These are phyloP conservation scores for Clarias batrachus DNA, from an alignment of 2,113 vertebrate species.

Conservation along the genomic window DNA sequence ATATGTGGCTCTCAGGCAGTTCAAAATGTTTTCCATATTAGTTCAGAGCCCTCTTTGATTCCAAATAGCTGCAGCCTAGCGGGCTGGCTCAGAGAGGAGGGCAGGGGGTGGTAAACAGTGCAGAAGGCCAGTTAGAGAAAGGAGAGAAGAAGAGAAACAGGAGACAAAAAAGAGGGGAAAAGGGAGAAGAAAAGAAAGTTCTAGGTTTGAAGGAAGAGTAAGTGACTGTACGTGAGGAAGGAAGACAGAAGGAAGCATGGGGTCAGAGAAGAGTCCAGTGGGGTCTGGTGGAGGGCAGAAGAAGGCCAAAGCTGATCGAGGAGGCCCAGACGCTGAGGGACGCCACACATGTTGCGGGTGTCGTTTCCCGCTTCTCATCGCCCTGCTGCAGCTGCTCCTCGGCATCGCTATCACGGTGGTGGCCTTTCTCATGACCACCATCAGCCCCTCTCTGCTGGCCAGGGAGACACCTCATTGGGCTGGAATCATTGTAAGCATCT, in stretches of 20 bases:
- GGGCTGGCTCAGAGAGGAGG: slow-evolving; percentile 64
- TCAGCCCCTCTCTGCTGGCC: slow-evolving; percentile 87
- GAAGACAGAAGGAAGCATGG: slow-evolving; percentile 55
- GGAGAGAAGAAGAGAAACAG: slow-evolving; percentile 36
- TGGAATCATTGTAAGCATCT: slow-evolving; percentile 94
- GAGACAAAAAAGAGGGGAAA: slow-evolving; percentile 15
- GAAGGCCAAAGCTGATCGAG: slow-evolving; percentile 60
- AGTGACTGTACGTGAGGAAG: background rate
- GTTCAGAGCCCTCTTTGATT: slow-evolving; percentile 83
- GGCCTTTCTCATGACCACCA: slow-evolving; percentile 88
- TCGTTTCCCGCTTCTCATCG: slow-evolving; percentile 90
- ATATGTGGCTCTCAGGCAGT: slow-evolving; percentile 81
- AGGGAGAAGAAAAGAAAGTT: slow-evolving; percentile 13
- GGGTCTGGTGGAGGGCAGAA: slow-evolving; percentile 55
- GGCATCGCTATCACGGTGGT: slow-evolving; percentile 80
- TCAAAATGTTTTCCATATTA: slow-evolving; percentile 98
- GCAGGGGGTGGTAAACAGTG: slow-evolving; percentile 51
- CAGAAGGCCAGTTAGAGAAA: slow-evolving; percentile 36
- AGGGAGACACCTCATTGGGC: slow-evolving; percentile 97
- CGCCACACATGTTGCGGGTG: slow-evolving; percentile 83
- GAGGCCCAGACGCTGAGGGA: slow-evolving; percentile 68
- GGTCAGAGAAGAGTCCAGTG: slow-evolving; percentile 63
- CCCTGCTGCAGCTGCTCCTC: slow-evolving; percentile 87
- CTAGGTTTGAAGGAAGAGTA: slow-evolving; percentile 39
- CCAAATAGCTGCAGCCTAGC: slow-evolving; percentile 72